phyloP scores from a whole-genome alignment of 2,888 invertebrate genomes.

The Clitarchus hookeri region DNA sequence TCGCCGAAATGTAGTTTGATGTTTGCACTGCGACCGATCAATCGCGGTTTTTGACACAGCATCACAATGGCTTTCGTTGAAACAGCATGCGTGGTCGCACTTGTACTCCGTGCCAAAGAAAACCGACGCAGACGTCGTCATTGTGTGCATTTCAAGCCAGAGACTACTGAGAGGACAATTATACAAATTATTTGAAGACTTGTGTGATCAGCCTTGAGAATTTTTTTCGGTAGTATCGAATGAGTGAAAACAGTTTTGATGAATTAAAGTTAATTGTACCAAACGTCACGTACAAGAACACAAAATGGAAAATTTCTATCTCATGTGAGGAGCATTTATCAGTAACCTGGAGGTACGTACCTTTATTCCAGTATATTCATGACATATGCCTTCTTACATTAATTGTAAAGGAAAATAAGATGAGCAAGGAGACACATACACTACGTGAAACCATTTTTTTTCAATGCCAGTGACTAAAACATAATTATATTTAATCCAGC shows the following conservation, averaged over 20 bases:
- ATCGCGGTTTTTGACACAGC: background rate
- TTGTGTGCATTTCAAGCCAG: background rate
- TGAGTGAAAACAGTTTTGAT: slow-evolving; percentile 24
- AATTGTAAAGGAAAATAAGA: too few relatives aligned
- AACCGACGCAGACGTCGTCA: background rate
- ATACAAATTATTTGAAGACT: slow-evolving; percentile 27
- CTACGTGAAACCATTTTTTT: background rate
- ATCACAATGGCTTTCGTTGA: slow-evolving; percentile 3
- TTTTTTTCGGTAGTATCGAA: slow-evolving; percentile 22
- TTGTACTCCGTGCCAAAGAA: slow-evolving; percentile 19
- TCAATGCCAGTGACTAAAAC: background rate
- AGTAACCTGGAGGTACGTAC: slow-evolving; percentile 10
- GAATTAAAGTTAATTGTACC: background rate
- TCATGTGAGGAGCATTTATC: slow-evolving; percentile 22
- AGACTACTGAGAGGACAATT: slow-evolving; percentile 16
- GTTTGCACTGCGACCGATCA: background rate
- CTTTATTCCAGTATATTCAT: background rate
- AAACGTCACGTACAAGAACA: background rate
- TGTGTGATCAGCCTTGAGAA: background rate
- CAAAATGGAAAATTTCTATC: background rate
- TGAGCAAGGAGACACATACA: too few relatives aligned
- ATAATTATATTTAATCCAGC: background rate
- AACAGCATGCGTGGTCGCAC: slow-evolving; percentile 18
- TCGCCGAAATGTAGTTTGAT: background rate
- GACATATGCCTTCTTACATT: too few relatives aligned